These are phyloP conservation scores for Ariopsis seemanni DNA, from an alignment of 2,113 vertebrate genomes.

Conservation along the genomic window DNA sequence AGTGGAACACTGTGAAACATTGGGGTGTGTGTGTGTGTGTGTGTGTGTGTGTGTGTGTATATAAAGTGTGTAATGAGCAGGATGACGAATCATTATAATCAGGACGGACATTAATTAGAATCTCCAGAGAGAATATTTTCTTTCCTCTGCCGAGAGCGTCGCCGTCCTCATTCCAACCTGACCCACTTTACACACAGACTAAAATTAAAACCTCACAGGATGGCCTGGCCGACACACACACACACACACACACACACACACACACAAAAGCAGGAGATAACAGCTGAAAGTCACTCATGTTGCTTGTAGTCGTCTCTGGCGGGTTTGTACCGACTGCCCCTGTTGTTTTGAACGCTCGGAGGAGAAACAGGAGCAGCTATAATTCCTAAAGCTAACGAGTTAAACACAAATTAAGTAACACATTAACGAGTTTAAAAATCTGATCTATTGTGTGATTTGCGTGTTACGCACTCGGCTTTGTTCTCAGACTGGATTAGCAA, in stretches of 20 bases:
- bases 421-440: neutral
- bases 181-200: slow-evolving; percentile 65
- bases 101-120: neutral
- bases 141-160: slow-evolving; percentile 51
- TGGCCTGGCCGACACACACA: slow-evolving; percentile 1
- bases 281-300: neutral
- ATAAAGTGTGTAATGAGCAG: neutral
- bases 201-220: slow-evolving; percentile 60
- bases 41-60: neutral
- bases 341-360: neutral
- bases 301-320: neutral
- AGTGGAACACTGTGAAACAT: neutral
- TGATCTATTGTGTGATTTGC: neutral
- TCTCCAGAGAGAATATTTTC: slow-evolving; percentile 33
- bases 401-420: neutral
- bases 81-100: neutral
- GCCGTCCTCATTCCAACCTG: slow-evolving; percentile 65
- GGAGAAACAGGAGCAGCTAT: neutral
- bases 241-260: too few species aligned
- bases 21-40: neutral
- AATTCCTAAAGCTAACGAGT: neutral
- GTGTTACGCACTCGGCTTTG: neutral
- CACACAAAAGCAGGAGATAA: neutral
- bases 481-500: too few species aligned
- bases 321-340: neutral